Base-by-base conservation (phyloP, 1,140 invertebrate genomes). In the Trachymyrmex cornetzi region DNA sequence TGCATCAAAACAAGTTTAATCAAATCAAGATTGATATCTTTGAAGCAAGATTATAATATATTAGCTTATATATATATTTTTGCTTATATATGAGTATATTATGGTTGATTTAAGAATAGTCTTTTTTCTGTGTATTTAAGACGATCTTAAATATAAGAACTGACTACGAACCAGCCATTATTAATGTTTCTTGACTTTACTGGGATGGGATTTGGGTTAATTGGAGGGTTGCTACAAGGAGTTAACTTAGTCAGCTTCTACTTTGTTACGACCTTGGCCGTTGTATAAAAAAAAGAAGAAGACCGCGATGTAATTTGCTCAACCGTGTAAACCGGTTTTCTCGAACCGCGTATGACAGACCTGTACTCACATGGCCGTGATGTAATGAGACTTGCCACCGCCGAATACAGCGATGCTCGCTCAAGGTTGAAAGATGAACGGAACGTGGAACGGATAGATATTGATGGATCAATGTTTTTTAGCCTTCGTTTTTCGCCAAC, bases 311-410 rank as follows among this genome's bases (percentile, higher is more conserved):
- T 71, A 59, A 82, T 19, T 55, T 22, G 66, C 24, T 30, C 77
- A 16, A 55, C 30, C 77, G 30, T 50, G 24, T 19, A 84, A 84
- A 84, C 69, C 80, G 80, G 69, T 84, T 84, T 59, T 19, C 11
- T 24, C 27, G 14, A 19, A n/a, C 16, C 16, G 22, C 38, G 38
- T 84, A 34, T 63, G 69, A 84, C 69, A 57, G 22, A 24, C 80
- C 14, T 11, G 38, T 16, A 24, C n/a, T 14, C 38, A 50, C 38
- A 24, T 50, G 14, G 24, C n/a, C 80, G 66, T 82, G 80, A 82
- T 61, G 67, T 74, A 82, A 82, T 24, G 53, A 81, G 34, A 44
- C 34, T 71, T 64, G 12, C 22, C 50, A 48, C 19, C 66, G 67
- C 11, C 55, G 38, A 74, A 22, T 30, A 30, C n/a, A 48, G 14